Evolutionary conservation across 2,888 invertebrate species (phyloP).

Genomic region (Kryphioiulus occultus): DNA sequence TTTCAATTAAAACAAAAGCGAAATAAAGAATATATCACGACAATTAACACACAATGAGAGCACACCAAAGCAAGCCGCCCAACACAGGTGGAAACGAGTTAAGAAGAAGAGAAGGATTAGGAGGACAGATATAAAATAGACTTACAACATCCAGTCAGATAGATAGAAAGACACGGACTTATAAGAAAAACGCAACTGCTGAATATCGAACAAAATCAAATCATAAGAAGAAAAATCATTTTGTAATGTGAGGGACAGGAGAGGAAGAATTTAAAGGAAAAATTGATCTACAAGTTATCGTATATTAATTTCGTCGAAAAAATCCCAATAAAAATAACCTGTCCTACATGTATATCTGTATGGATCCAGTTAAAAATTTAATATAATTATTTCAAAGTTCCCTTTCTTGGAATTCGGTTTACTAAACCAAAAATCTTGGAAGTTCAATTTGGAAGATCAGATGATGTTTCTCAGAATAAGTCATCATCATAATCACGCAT

Average conservation of each 20-base stretch:
- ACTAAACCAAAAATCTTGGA: no score
- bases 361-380: no score
- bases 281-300: no score
- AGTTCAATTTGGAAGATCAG: no score
- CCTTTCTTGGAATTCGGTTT: no score
- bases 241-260: background rate
- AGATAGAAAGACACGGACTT: slow-evolving; percentile 14
- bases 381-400: no score
- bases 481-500: no score
- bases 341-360: no score
- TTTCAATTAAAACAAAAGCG: slow-evolving; percentile 28
- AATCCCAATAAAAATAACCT: no score
- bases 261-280: no score
- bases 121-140: slow-evolving; percentile 36
- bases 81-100: slow-evolving; percentile 49
- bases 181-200: background rate
- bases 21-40: slow-evolving; percentile 50
- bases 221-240: background rate
- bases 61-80: slow-evolving; percentile 52
- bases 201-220: background rate
- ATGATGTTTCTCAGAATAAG: no score
- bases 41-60: slow-evolving; percentile 51
- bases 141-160: slow-evolving; percentile 26
- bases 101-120: slow-evolving; percentile 39
- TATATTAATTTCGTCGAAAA: no score